These are phyloP conservation scores for Miichthys miiuy DNA, from an alignment of 2,797 vertebrate genomes.

Conservation along the genomic window DNA sequence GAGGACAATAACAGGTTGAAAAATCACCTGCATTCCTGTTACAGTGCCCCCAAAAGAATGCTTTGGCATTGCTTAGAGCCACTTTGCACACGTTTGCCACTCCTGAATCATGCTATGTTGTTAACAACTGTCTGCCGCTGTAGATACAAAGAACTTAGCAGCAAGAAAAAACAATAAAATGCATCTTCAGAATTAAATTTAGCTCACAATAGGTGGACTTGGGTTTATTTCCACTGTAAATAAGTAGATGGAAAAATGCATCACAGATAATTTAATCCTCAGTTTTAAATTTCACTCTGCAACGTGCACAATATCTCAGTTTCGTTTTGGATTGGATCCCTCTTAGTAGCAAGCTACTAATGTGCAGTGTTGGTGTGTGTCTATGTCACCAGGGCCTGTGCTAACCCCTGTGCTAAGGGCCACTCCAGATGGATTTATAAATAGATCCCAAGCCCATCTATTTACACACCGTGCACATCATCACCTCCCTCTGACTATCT, in stretches of 20 bases:
- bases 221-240: background rate
- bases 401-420: constrained; percentile 77
- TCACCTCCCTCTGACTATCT: constrained; percentile 82
- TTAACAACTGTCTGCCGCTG: background rate
- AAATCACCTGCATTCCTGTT: constrained; percentile 40
- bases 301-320: constrained; percentile 35
- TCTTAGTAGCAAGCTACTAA: constrained; percentile 76
- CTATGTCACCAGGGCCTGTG: constrained; percentile 61
- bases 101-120: background rate
- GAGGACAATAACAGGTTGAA: constrained; percentile 39
- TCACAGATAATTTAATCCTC: constrained; percentile 2
- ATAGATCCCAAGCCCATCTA: constrained; percentile 83
- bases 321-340: constrained; percentile 72
- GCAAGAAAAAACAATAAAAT: background rate
- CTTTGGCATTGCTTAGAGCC: constrained; percentile 1
- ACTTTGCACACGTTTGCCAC: constrained; percentile 7
- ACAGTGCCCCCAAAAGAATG: constrained; percentile 5
- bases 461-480: constrained; percentile 85
- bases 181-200: background rate
- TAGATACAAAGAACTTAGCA: background rate
- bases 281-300: constrained; percentile 19
- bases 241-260: background rate
- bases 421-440: constrained; percentile 85
- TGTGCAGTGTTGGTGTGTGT: constrained; percentile 49
- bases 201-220: background rate